Evolutionary conservation across 2,888 invertebrate genomes (phyloP).

Genomic region (Temnothorax rugatulus): DNA sequence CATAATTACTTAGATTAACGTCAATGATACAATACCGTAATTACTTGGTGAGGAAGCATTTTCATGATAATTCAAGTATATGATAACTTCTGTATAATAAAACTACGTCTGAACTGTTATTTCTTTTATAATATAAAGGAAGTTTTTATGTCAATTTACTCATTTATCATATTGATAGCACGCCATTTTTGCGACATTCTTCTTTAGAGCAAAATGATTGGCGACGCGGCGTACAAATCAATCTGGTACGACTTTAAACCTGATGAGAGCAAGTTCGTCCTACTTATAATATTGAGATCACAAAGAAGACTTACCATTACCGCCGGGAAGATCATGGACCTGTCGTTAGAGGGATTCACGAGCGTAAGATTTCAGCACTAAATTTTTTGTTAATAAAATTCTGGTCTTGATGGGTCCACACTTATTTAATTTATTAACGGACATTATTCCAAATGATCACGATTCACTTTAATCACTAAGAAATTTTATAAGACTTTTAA

Average conservation of each 20-base stretch:
- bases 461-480: background rate
- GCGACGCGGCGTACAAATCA: constrained; percentile 60
- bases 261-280: constrained; percentile 56
- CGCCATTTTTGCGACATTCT: constrained; percentile 10
- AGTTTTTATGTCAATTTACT: constrained; percentile 6
- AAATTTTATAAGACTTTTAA: background rate
- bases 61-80: background rate
- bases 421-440: background rate
- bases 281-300: constrained; percentile 65
- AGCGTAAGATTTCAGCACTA: constrained; percentile 51
- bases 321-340: constrained; percentile 62
- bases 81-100: background rate
- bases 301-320: constrained; percentile 66
- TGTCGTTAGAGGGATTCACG: constrained; percentile 65
- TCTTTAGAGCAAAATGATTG: constrained; percentile 65
- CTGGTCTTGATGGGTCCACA: background rate
- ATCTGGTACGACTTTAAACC: constrained; percentile 69
- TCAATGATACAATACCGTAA: background rate
- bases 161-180: constrained; percentile 9
- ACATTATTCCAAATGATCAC: background rate
- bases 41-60: background rate
- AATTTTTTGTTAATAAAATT: constrained; percentile 8
- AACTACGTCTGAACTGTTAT: background rate
- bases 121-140: background rate
- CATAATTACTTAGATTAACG: background rate